phyloP scores from a whole-genome alignment of 1,140 invertebrate genomes.

The Formica exsecta region DNA sequence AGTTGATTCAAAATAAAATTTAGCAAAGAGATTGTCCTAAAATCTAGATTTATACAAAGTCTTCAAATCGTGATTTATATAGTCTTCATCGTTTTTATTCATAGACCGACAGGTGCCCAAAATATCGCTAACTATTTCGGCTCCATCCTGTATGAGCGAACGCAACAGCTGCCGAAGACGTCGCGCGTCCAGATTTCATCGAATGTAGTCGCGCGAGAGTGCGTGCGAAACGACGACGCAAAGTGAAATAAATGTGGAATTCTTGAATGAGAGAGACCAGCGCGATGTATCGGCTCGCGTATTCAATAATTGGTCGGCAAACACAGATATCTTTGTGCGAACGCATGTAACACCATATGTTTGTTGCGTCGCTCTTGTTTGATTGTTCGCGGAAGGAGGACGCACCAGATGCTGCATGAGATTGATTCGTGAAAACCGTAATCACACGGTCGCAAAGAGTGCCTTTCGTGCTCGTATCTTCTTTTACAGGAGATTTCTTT shows the following conservation, averaged over 20 bases:
- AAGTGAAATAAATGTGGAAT: neutral
- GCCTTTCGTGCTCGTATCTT: neutral
- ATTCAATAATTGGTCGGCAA: slow-evolving; percentile 16
- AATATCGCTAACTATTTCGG: slow-evolving; percentile 23
- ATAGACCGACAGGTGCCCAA: slow-evolving; percentile 14
- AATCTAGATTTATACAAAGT: slow-evolving; percentile 4
- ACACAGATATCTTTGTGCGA: neutral
- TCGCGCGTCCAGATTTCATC: slow-evolving; percentile 23
- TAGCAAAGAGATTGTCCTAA: neutral
- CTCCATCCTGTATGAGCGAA: neutral
- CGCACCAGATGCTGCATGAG: slow-evolving; percentile 31
- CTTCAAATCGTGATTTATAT: neutral
- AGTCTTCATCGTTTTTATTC: slow-evolving; percentile 25
- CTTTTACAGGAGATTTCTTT: too few species aligned
- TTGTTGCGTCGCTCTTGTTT: neutral
- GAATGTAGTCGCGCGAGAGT: slow-evolving; percentile 10
- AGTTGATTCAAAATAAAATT: slow-evolving; percentile 28
- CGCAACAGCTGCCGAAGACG: slow-evolving; percentile 25
- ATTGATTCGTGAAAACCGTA: slow-evolving; percentile 11
- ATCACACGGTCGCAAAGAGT: slow-evolving; percentile 1
- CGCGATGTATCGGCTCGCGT: neutral
- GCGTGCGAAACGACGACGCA: neutral
- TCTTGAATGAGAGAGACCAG: slow-evolving; percentile 15
- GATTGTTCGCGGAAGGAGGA: slow-evolving; percentile 13
- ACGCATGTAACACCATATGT: neutral